These are phyloP conservation scores for Caenorhabditis briggsae DNA, from an alignment of 1,140 invertebrate species.

Conservation along the genomic window DNA sequence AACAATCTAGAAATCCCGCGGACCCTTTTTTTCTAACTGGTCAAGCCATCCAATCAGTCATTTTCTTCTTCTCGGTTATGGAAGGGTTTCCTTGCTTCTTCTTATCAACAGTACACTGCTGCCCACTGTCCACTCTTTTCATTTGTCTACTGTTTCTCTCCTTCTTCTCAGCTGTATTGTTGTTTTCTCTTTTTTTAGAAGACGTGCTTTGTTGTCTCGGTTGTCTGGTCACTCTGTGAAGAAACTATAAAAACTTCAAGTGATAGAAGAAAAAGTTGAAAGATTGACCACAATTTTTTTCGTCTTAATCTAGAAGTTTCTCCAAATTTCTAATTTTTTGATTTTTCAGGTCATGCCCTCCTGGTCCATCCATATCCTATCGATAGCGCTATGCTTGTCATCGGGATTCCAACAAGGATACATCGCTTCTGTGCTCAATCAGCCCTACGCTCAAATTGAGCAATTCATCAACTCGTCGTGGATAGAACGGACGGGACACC, in stretches of 20 bases:
- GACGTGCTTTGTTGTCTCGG: conserved; percentile 38
- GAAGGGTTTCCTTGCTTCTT: background rate
- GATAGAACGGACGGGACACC: conserved; percentile 61
- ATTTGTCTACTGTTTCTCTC: background rate
- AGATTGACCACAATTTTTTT: conserved; percentile 39
- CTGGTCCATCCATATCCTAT: conserved; percentile 63
- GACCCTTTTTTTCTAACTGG: background rate
- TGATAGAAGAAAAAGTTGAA: conserved; percentile 4
- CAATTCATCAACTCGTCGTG: conserved; percentile 66
- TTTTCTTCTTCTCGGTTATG: background rate
- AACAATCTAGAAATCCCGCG: background rate
- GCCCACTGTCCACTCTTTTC: conserved; percentile 42
- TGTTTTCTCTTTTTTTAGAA: conserved; percentile 4
- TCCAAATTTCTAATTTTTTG: background rate
- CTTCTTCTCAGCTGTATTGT: conserved; percentile 12
- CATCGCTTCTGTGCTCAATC: conserved; percentile 68
- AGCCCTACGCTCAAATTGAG: conserved; percentile 66
- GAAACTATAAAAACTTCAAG: background rate
- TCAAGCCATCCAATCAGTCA: background rate
- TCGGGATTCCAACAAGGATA: conserved; percentile 69
- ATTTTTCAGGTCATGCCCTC: conserved; percentile 62
- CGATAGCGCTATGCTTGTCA: conserved; percentile 65
- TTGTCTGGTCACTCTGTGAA: conserved; percentile 25
- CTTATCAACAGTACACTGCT: conserved; percentile 21
- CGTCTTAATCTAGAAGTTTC: background rate